Conservation (phyloP, 1,140 invertebrate species). For the Drosophila subobscura region DNA sequence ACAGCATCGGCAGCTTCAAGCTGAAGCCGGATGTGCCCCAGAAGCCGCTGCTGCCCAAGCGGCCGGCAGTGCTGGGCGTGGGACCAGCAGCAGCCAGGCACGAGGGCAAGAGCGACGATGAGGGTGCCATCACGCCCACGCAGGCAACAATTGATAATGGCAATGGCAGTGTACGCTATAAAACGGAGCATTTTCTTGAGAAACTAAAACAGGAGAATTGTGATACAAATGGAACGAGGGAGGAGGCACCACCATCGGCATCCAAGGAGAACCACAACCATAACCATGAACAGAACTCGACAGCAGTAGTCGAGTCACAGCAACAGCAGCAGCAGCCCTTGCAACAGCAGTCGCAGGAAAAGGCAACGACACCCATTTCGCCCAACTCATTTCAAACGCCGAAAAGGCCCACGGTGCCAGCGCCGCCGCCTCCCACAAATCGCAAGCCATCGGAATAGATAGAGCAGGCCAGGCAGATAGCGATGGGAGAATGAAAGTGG, state of each 20-base stretch:
- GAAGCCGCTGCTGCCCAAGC: slow-evolving; percentile 75
- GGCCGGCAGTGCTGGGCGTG: slow-evolving; percentile 62
- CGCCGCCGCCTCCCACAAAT: slow-evolving; percentile 77
- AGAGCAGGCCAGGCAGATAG: no score
- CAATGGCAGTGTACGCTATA: slow-evolving; percentile 61
- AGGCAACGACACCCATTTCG: slow-evolving; percentile 75
- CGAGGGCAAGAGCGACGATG: slow-evolving; percentile 73
- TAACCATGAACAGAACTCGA: slow-evolving; percentile 35
- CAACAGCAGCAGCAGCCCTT: slow-evolving; percentile 31
- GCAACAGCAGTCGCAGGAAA: slow-evolving; percentile 26
- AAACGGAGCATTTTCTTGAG: slow-evolving; percentile 73
- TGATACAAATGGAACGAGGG: slow-evolving; percentile 66
- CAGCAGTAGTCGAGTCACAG: slow-evolving; percentile 7
- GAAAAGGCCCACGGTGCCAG: slow-evolving; percentile 79
- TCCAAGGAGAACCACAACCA: slow-evolving; percentile 52
- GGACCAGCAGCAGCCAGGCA: slow-evolving; percentile 17
- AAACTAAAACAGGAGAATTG: slow-evolving; percentile 67
- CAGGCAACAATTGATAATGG: slow-evolving; percentile 61
- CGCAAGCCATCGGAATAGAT: slow-evolving; percentile 62
- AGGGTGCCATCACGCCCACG: slow-evolving; percentile 59
- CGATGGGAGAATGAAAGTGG: not conserved
- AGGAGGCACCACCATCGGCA: slow-evolving; percentile 23
- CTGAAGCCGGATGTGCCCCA: slow-evolving; percentile 79
- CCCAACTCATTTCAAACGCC: slow-evolving; percentile 79
- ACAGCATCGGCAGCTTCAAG: slow-evolving; percentile 71